Base-by-base conservation (phyloP, 2,797 vertebrate species). In the Arnoldichthys spilopterus region DNA sequence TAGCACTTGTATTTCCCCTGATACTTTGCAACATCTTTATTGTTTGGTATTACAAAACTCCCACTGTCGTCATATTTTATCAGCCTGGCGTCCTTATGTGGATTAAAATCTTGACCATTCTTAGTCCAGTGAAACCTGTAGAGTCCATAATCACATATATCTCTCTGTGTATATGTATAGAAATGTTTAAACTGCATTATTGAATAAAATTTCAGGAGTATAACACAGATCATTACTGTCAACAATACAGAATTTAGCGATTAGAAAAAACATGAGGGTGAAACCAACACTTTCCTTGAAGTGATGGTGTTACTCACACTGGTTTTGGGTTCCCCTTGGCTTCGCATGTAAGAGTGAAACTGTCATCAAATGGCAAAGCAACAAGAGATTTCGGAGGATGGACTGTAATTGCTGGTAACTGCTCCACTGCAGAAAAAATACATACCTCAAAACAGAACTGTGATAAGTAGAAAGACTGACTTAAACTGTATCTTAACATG, bases 111-210 rank as follows among this genome's bases (percentile, higher is more conserved):
- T 66, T 92, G 83, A 6, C 93, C 96, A 86, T 98, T 93, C 86
- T 94, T 98, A 16, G 93, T 97, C 98, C 97, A 99, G 18, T 87
- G 90, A 88, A 96, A 98, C 72, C 98, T 99, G 86, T 77, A 86
- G 4, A 53, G 74, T 30, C 11, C 58, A 49, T 51, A 74, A 32
- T 43, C 6, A 61, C 16, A 56, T 11, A 53, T 3, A 49, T 49
- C 13, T 49, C 13, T 12, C 49, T 8, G 20, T 51, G 3, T 20
- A 5, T 20, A 6, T 20, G 18, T 2, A 54, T 54, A 54, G 1
- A 47, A 47, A 3, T 47, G 3, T 13, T 47, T 47, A 13, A 54
- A 59, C 37, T 47, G 7, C 24, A n/a, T 45, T 63, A 34, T 20
- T 62, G 9, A 43, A 64, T 20, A 54, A 32, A 32, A 49, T 63